Evolutionary conservation across 2,888 invertebrate species (phyloP).

Genomic region (Fragum fragum): DNA sequence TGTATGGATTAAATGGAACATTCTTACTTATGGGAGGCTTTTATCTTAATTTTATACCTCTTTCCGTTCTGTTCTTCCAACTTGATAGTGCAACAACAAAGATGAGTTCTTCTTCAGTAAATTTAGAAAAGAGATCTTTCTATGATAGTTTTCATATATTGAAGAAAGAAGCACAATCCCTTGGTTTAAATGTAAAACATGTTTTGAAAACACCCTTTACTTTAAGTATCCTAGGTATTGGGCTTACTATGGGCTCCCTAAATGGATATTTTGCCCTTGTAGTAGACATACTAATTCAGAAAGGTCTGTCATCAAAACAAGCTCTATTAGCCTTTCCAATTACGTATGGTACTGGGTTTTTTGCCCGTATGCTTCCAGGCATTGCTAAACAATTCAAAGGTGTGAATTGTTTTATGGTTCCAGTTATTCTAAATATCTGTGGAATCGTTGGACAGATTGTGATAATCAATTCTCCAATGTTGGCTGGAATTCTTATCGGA

Average conservation of each 20-base stretch:
- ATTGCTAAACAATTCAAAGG: constrained; percentile 12
- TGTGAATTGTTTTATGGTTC: background rate
- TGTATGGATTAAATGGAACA: background rate
- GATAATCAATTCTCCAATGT: background rate
- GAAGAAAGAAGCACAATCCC: background rate
- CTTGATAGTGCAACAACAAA: background rate
- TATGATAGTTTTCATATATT: background rate
- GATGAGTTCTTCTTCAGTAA: too few species aligned
- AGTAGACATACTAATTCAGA: background rate
- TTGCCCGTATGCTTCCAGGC: background rate
- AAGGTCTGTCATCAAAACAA: background rate
- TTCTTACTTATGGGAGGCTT: background rate
- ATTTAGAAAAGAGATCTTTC: background rate
- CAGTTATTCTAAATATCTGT: background rate
- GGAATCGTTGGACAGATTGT: background rate
- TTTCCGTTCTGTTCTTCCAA: background rate
- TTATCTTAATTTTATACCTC: constrained; percentile 2
- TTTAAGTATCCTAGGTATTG: background rate
- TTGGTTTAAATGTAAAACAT: background rate
- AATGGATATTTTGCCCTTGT: background rate
- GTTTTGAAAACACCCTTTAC: background rate
- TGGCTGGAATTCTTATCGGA: background rate
- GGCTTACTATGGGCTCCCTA: background rate
- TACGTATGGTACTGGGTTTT: background rate
- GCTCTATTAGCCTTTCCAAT: constrained; percentile 1